These are phyloP conservation scores for Pardalotus punctatus DNA, from an alignment of 2,113 vertebrate species.

Conservation along the genomic window DNA sequence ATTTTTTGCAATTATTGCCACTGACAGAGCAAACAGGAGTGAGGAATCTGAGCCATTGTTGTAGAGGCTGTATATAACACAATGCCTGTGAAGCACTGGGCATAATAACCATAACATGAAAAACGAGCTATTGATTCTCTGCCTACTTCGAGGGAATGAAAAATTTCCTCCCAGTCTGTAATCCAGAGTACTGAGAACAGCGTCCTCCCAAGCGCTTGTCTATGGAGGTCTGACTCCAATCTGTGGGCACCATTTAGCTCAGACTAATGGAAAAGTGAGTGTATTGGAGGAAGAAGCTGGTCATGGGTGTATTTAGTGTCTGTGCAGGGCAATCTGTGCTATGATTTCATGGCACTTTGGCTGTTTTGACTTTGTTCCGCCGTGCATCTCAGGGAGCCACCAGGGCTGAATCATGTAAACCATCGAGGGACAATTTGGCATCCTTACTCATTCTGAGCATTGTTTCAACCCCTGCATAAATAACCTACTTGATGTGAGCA, in stretches of 20 bases:
- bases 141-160: conserved; percentile 34
- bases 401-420: not conserved
- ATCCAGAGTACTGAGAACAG: not conserved
- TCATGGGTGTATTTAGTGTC: not conserved
- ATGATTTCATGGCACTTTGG: not conserved
- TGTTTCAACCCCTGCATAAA: not conserved
- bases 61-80: conserved; percentile 1
- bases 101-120: conserved; percentile 41
- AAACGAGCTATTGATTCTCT: conserved; percentile 55
- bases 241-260: not conserved
- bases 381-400: not conserved
- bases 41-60: not conserved
- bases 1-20: conserved; percentile 35
- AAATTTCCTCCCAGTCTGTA: conserved; percentile 4
- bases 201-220: not conserved
- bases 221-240: not conserved
- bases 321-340: not conserved
- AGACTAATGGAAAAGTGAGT: not conserved
- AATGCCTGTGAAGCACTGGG: not conserved
- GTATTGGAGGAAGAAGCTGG: not conserved
- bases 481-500: not conserved
- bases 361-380: not conserved
- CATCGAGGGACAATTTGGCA: not conserved
- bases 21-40: conserved; percentile 29
- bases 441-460: not conserved